Percentiles rank a stretch among this genome's conserved stretches.
Evolutionary conservation across 2,797 vertebrate genomes (phyloP).

Genomic region (Aratinga solstitialis): DNA sequence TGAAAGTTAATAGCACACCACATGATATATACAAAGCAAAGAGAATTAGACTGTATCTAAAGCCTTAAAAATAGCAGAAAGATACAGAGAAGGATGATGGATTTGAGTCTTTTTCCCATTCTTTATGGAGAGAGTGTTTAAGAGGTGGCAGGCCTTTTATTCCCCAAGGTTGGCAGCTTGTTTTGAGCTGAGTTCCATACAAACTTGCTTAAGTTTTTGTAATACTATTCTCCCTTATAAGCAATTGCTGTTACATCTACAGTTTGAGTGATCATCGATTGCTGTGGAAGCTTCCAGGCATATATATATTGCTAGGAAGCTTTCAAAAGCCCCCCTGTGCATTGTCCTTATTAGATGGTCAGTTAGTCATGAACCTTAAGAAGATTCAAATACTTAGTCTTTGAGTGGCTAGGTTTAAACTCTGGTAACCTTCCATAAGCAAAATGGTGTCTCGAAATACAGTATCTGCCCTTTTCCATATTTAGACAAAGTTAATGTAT

Average conservation of each 20-base stretch:
- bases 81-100: background rate
- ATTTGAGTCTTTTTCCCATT: background rate
- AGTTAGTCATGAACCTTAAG: background rate
- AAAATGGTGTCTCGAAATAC: slow-evolving; percentile 1
- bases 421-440: background rate
- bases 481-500: background rate
- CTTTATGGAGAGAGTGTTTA: background rate
- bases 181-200: background rate
- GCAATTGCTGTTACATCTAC: background rate
- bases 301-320: background rate
- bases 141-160: background rate
- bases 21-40: background rate
- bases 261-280: background rate
- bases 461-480: slow-evolving; percentile 8
- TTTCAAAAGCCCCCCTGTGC: background rate
- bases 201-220: background rate
- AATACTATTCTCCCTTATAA: background rate
- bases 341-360: background rate
- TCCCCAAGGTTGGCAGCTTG: background rate
- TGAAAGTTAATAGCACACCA: background rate
- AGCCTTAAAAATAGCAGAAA: background rate
- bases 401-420: background rate
- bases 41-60: background rate
- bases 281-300: background rate
- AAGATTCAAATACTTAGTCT: background rate